Evolutionary conservation across 1,140 invertebrate species (phyloP), one percentile per base, ranked within the genome.

Genomic region (Gonatopus flavifemur): DNA sequence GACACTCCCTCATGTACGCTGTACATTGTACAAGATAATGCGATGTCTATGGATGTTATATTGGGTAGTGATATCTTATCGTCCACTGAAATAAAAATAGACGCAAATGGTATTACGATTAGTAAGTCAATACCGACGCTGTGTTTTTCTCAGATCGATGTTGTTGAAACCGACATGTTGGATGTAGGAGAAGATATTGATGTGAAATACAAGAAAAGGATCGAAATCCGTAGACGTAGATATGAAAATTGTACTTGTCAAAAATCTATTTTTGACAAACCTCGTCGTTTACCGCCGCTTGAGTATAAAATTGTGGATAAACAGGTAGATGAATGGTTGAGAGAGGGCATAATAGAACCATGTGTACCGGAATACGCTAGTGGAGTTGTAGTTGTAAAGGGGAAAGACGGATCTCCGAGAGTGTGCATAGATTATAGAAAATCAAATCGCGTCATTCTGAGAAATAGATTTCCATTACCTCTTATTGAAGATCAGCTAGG

Each of bases 391-490:
- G 35, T 80, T 5, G 74, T 76, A 0, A 52, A 55, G 19, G 83
- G 83, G 54, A 78, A 77, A 51, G 64, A 82, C 66, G 67, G 76
- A 36, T 39, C 63, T 32, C 39, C 64, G 18, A 56, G 74, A 47
- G 50, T 81, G 49, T 79, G 70, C 52, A 51, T 57, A 0, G 79
- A 84, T 42, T 24, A 66, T 59, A 6, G 59, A 57, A 12, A 53
- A 19, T 15, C 67, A 43, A 47, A 74, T 62, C 48, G 65, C 32
- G 44, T 65, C 39, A 43, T 59, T 64, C 30, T 66, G 0, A 66
- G 63, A 49, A 79, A 82, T 39, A 41, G 59, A 16, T 82, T 71
- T 55, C 81, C 82, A 0, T 49, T 84, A 9, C 80, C 80, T 1
- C 25, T 73, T 1, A 80, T 83, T 13, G 76, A 81, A 32, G 75